Evolutionary conservation across 2,888 invertebrate genomes (phyloP).

Genomic region (Microdon myrmicae): DNA sequence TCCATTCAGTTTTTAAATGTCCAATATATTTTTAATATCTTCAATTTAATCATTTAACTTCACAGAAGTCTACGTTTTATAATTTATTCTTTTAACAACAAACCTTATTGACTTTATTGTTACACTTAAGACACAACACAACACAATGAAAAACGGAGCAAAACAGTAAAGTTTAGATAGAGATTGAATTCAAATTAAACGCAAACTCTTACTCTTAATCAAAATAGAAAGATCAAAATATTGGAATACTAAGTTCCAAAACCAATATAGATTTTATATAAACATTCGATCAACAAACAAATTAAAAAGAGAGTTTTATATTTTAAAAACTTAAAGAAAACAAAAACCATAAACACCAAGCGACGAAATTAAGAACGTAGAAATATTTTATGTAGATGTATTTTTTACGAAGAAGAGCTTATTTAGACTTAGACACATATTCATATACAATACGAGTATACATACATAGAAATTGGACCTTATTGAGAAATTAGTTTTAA

Average conservation of each 20-base stretch:
- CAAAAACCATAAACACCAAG: slow-evolving; percentile 14
- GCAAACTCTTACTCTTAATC: slow-evolving; percentile 1
- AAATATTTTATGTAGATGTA: slow-evolving; percentile 32
- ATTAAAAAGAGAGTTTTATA: background rate
- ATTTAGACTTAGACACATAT: slow-evolving; percentile 44
- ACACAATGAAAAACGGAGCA: too few relatives aligned
- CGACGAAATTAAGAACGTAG: slow-evolving; percentile 20
- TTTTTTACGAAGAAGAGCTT: slow-evolving; percentile 45
- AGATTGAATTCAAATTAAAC: background rate
- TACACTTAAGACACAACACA: too few relatives aligned
- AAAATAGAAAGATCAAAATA: slow-evolving; percentile 26
- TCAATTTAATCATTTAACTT: too few relatives aligned
- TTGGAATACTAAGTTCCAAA: background rate
- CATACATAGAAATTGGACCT: too few relatives aligned
- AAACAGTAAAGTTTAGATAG: background rate
- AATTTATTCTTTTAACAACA: too few relatives aligned
- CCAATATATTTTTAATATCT: too few relatives aligned
- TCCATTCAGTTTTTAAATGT: too few relatives aligned
- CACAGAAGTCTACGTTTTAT: too few relatives aligned
- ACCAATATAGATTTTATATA: slow-evolving; percentile 14
- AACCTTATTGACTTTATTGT: too few relatives aligned
- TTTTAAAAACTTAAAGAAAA: slow-evolving; percentile 5
- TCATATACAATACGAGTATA: slow-evolving; percentile 33
- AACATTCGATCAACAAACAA: background rate
- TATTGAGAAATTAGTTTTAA: too few relatives aligned